Evolutionary conservation across 2,113 vertebrate species (phyloP).

Genomic region (Pheucticus melanocephalus): DNA sequence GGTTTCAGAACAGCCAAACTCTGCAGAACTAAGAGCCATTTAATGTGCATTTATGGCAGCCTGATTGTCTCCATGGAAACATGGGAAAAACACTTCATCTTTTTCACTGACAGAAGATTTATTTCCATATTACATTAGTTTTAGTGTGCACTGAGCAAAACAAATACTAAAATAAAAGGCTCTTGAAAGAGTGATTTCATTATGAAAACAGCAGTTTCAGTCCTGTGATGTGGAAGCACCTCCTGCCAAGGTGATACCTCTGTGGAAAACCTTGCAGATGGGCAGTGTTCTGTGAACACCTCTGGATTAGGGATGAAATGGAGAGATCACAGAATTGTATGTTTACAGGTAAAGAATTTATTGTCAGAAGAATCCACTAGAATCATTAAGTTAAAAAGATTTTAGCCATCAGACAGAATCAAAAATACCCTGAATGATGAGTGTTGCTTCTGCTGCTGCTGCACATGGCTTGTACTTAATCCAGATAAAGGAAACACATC

Average conservation of each 20-base stretch:
- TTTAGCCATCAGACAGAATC: background rate
- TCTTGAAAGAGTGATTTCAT: slow-evolving; percentile 13
- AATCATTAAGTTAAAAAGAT: background rate
- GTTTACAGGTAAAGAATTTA: background rate
- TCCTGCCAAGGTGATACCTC: background rate
- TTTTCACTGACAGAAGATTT: slow-evolving; percentile 35
- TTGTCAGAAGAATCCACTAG: background rate
- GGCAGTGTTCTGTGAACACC: background rate
- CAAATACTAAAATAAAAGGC: slow-evolving; percentile 18
- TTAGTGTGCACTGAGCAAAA: slow-evolving; percentile 2
- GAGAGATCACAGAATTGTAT: background rate
- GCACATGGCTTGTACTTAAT: background rate
- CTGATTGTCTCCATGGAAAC: slow-evolving; percentile 72
- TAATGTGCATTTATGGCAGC: slow-evolving; percentile 20
- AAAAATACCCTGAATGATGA: background rate
- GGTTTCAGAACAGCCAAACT: slow-evolving; percentile 31
- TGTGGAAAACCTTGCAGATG: background rate
- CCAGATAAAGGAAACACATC: background rate
- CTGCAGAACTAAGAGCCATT: slow-evolving; percentile 3
- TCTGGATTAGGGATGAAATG: background rate
- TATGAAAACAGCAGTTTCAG: background rate
- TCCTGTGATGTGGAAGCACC: background rate
- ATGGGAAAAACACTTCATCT: background rate
- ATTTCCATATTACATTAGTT: slow-evolving; percentile 49
- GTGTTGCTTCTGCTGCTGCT: background rate